Evolutionary conservation across 2,888 invertebrate species (phyloP), one percentile per base, ranked within the genome.

Genomic region (Lamellibrachia columna): DNA sequence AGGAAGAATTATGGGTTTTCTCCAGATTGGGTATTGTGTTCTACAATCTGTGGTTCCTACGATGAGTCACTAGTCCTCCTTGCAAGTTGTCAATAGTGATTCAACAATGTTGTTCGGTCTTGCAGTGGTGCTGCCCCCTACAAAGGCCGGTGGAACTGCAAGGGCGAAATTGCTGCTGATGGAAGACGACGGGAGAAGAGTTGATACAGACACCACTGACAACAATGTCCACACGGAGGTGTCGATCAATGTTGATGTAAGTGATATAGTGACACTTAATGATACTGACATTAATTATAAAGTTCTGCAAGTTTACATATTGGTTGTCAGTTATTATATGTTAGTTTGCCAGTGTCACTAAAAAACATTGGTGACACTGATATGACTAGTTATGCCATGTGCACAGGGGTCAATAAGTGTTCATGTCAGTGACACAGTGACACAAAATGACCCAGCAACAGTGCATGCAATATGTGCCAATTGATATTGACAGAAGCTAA

Each of bases 161-260:
- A 15, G 75, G 75, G 75, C 75, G 22, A 75, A 75, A n/a, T 11
- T 75, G n/a, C 75, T 75, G 15, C 75, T 75, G 75, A 75, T 75
- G 75, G 75, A 75, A n/a, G 75, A 75, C 6, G 75, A 75, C 22
- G 75, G 75, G 22, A 22, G 75, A 15, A 22, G 75, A 75, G 22
- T 75, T n/a, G 75, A 75, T 6, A 75, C 75, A 4, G 75, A 75
- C 75, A 75, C 75, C 3, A 75, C 75, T n/a, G 75, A 75, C 75
- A 75, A 75, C 75, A 75, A 75, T n/a, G 75, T 75, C 75, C 75
- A 75, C 75, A 75, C 75, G 75, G 75, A 75, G 22, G 75, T 75
- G 22, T 75, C 75, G 0, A 75, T 75, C 75, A 75, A 75, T 75
- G 75, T 75, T n/a, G 75, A 75, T 6, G 75, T 75, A 75, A 75